Percentiles rank a stretch among this genome's conserved stretches.
Evolutionary conservation across 2,113 vertebrate genomes (phyloP).

Genomic region (Dipodomys spectabilis): DNA sequence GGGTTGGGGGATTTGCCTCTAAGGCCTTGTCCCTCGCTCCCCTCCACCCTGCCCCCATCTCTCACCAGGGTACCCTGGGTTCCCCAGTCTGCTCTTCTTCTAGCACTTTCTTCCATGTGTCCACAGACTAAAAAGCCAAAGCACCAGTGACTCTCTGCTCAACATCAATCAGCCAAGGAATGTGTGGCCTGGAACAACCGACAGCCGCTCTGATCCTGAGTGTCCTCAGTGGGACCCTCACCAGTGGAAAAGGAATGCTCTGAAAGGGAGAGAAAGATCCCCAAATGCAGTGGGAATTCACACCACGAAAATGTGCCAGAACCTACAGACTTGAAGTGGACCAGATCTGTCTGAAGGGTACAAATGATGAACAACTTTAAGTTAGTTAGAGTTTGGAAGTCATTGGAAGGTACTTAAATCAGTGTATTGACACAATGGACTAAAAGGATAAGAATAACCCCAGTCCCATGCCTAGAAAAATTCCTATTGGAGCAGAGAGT

Average conservation of each 20-base stretch:
- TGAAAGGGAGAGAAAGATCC: neutral
- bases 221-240: neutral
- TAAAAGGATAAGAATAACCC: conserved; percentile 66
- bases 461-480: conserved; percentile 38
- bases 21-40: neutral
- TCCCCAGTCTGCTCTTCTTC: neutral
- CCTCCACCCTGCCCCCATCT: neutral
- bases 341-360: neutral
- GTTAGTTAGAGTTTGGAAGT: neutral
- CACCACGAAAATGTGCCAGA: neutral
- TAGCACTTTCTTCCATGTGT: neutral
- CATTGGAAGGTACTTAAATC: conserved; percentile 55
- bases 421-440: conserved; percentile 34
- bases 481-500: conserved; percentile 39
- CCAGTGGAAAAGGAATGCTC: neutral
- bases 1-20: neutral
- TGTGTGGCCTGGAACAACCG: neutral
- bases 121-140: conserved; percentile 20
- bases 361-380: conserved; percentile 24
- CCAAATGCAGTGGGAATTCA: neutral
- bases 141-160: neutral
- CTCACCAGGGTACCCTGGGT: neutral
- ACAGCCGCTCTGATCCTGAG: conserved; percentile 13
- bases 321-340: neutral
- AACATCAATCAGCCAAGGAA: too few relatives aligned